Evolutionary conservation across 1,140 invertebrate species (phyloP).

Genomic region (Anoplolepis gracilipes): DNA sequence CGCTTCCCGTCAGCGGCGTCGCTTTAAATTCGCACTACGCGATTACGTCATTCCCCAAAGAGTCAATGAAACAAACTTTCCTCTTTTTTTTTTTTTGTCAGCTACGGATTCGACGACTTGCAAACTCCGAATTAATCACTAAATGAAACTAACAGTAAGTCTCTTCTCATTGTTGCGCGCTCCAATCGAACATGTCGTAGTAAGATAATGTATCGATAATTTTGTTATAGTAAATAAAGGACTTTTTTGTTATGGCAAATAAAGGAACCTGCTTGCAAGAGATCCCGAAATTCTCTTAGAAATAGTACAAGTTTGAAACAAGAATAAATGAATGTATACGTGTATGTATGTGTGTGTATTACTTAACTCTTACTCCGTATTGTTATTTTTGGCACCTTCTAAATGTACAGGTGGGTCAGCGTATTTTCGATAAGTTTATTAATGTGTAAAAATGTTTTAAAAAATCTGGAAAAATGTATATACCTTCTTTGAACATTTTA

Average conservation of each 20-base stretch:
- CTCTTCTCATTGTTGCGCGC: conserved; percentile 62
- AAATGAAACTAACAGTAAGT: conserved; percentile 57
- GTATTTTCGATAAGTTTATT: no score
- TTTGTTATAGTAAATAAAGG: conserved; percentile 14
- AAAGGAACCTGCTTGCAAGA: neutral
- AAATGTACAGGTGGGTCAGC: no score
- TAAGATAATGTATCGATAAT: conserved; percentile 15
- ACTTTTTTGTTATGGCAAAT: no score
- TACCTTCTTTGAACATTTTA: no score
- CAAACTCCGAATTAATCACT: conserved; percentile 49
- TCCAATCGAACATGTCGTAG: conserved; percentile 59
- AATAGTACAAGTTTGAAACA: neutral
- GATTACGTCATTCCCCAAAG: conserved; percentile 7
- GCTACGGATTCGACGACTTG: neutral
- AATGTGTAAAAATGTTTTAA: no score
- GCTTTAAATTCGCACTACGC: conserved; percentile 18
- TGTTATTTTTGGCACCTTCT: no score
- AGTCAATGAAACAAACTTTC: conserved; percentile 20
- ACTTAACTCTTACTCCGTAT: no score
- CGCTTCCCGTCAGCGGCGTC: neutral
- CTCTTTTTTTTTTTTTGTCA: neutral
- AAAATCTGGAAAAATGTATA: no score
- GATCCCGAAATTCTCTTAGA: conserved; percentile 14
- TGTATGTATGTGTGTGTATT: no score
- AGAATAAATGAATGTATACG: neutral